Evolutionary conservation across 2,113 vertebrate species (phyloP).

Genomic region (Choloepus hoffmanni): DNA sequence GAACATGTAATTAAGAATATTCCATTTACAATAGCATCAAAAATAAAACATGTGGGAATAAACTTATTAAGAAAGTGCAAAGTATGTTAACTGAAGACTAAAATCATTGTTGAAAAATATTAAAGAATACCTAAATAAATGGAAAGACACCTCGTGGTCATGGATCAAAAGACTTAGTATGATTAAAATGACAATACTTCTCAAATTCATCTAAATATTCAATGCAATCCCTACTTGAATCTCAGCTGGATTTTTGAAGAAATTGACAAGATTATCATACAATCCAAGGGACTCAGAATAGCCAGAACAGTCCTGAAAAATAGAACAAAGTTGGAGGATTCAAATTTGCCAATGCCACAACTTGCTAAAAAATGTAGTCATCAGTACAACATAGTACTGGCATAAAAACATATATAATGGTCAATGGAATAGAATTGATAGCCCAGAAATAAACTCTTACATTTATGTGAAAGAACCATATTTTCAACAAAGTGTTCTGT

Average conservation of each 20-base stretch:
- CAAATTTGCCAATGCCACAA: neutral
- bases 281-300: neutral
- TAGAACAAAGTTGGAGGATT: neutral
- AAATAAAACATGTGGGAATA: neutral
- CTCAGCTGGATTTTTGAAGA: neutral
- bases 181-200: neutral
- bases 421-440: too few species aligned
- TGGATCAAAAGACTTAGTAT: neutral
- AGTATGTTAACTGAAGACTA: neutral
- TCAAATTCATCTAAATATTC: neutral
- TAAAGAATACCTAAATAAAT: too few species aligned
- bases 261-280: neutral
- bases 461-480: neutral
- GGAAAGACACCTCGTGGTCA: neutral
- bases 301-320: neutral
- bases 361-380: neutral
- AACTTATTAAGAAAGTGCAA: neutral
- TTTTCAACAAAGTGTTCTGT: neutral
- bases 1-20: neutral
- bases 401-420: neutral
- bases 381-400: neutral
- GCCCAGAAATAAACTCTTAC: neutral
- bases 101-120: neutral
- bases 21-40: neutral
- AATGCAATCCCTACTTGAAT: neutral